Evolutionary conservation across 2,113 vertebrate species (phyloP).

Genomic region (Otus sunia): DNA sequence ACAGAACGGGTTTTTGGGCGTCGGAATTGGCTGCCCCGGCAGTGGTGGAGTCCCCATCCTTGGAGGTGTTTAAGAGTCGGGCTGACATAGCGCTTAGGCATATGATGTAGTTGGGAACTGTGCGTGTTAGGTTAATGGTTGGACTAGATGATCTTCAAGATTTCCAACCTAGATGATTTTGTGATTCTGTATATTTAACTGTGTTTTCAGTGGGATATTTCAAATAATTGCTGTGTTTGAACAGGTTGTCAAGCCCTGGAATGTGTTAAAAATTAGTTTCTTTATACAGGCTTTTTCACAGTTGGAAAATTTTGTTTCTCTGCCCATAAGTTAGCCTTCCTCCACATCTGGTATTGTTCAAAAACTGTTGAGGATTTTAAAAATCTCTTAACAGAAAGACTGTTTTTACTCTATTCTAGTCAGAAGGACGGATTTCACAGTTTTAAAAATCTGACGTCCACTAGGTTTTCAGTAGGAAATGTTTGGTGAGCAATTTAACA

Average conservation of each 20-base stretch:
- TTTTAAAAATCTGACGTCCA: neutral
- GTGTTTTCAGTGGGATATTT: neutral
- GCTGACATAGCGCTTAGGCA: too few relatives aligned
- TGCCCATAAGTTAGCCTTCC: neutral
- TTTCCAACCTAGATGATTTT: too few relatives aligned
- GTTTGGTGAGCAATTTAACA: neutral
- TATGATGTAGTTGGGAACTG: too few relatives aligned
- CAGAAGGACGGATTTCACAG: neutral
- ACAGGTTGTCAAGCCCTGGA: neutral
- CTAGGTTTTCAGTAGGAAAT: neutral
- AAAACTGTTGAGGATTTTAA: neutral
- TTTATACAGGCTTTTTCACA: neutral
- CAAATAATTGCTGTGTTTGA: neutral
- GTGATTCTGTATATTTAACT: neutral
- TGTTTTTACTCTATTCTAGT: neutral
- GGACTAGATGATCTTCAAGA: too few relatives aligned
- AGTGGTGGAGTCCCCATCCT: too few relatives aligned
- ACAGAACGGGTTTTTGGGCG: too few relatives aligned
- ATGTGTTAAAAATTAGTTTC: neutral
- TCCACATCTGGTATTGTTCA: neutral
- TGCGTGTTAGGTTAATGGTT: too few relatives aligned
- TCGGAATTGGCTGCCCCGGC: too few relatives aligned
- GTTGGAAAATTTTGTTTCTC: neutral
- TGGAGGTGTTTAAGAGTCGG: too few relatives aligned
- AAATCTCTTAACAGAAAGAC: neutral